Evolutionary conservation across 2,888 invertebrate species (phyloP).

Genomic region (Latheticus oryzae): DNA sequence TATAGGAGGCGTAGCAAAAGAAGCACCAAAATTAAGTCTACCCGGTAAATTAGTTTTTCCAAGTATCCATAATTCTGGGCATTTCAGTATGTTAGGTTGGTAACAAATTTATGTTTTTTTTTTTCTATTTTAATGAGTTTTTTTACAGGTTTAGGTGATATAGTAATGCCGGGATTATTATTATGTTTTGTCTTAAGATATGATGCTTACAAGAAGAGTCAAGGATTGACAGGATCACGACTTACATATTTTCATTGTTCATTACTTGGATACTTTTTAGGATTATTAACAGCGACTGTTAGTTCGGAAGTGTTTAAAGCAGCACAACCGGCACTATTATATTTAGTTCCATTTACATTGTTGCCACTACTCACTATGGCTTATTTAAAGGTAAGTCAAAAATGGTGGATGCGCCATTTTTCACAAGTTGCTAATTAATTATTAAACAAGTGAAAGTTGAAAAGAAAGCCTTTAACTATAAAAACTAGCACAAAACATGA

Average conservation of each 20-base stretch:
- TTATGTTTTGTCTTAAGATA: slow-evolving; percentile 97
- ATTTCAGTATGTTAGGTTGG: slow-evolving; percentile 91
- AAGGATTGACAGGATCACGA: slow-evolving; percentile 72
- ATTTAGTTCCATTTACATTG: slow-evolving; percentile 97
- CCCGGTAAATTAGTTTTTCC: slow-evolving; percentile 98
- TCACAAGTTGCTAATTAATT: no score
- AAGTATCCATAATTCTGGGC: slow-evolving; percentile 94
- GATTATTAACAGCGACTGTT: slow-evolving; percentile 95
- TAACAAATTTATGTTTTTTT: no score
- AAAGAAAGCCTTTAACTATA: no score
- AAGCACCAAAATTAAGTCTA: slow-evolving; percentile 94
- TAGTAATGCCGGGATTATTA: slow-evolving; percentile 95
- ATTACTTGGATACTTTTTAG: slow-evolving; percentile 94
- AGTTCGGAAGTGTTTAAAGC: slow-evolving; percentile 98
- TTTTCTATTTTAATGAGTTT: no score
- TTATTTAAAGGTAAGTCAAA: slow-evolving; percentile 85
- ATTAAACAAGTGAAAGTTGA: no score
- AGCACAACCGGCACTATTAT: slow-evolving; percentile 96
- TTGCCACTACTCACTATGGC: slow-evolving; percentile 97
- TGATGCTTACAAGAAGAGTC: slow-evolving; percentile 96
- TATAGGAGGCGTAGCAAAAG: slow-evolving; percentile 86
- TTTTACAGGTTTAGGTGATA: slow-evolving; percentile 78
- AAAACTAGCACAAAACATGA: no score
- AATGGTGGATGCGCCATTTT: slow-evolving; percentile 20
- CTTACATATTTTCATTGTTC: slow-evolving; percentile 98